Percentiles rank a stretch among this genome's conserved stretches.
These are phyloP conservation scores for Nyctibius bracteatus DNA, from an alignment of 2,113 vertebrate genomes.

Conservation along the genomic window DNA sequence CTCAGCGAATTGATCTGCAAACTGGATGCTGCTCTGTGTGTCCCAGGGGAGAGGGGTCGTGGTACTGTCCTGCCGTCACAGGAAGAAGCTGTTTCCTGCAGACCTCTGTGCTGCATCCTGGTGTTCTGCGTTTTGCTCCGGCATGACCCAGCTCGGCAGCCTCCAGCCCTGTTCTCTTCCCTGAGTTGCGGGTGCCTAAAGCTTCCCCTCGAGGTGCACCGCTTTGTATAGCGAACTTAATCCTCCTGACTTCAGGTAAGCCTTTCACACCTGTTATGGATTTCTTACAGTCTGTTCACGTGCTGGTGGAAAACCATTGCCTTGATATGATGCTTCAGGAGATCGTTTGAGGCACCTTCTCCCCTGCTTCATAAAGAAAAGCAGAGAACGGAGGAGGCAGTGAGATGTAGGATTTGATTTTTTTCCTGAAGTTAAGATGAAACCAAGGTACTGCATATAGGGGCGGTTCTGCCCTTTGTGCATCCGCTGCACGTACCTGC, in stretches of 20 bases:
- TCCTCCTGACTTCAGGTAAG: slow-evolving; percentile 14
- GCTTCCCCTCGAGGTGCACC: neutral
- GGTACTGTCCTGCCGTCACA: neutral
- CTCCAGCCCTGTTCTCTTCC: neutral
- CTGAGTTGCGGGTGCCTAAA: neutral
- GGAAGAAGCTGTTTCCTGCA: slow-evolving; percentile 49
- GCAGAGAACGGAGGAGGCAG: neutral
- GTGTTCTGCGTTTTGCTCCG: neutral
- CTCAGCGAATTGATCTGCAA: neutral
- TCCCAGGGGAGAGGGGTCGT: neutral
- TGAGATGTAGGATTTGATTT: neutral
- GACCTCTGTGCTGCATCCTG: neutral
- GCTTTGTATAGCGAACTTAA: neutral
- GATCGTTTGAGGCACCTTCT: neutral
- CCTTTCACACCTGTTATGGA: neutral
- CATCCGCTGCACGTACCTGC: rapidly evolving
- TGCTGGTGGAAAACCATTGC: neutral
- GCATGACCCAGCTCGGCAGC: neutral
- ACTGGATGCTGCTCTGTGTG: neutral
- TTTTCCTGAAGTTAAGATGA: neutral
- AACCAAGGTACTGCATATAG: neutral
- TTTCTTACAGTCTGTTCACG: neutral
- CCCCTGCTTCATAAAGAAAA: neutral
- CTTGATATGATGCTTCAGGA: neutral
- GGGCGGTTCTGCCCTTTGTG: neutral